Evolutionary conservation across 2,113 vertebrate genomes (phyloP), one percentile per base, ranked within the genome.

Genomic region (Panthera tigris): DNA sequence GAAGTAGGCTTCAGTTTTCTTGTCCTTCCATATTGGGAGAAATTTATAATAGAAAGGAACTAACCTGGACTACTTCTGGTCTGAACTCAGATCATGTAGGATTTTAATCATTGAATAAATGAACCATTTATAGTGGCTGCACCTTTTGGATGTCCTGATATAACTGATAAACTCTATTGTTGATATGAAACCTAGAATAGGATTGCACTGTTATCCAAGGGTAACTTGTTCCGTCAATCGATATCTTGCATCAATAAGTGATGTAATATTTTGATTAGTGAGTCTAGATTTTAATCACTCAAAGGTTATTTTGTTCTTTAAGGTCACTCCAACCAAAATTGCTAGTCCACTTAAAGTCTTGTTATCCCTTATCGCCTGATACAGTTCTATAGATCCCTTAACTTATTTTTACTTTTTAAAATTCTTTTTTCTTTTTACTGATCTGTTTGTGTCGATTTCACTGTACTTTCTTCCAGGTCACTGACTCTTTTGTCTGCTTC

Each of bases 301-400:
- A 94, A 97, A 74, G 95, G 0, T 78, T 78, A 78, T 29, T 6
- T 97, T 93, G 15, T 83, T 29, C 96, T 85, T 74, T 78, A 48
- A 89, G 96, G 97, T 98, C 39, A 31, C 97, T 7, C 97, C 94
- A 98, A 96, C 80, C 96, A 15, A 98, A 98, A 95, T 87, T 84
- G 61, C 16, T 0, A 76, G 3, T 13, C 8, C 52, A 68, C 21
- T 8, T n/a, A 63, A 23, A 8, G 8, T 19, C 39, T 61, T 76
- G 57, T 21, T 66, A 39, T 61, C 33, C 4, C 14, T 6, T 1
- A 78, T 48, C 27, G 18, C 41, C 14, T 48, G 74, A 78, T 78
- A 41, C 29, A 29, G 41, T 78, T 78, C 74, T 48, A 29, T 45
- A 78, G 41, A 29, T 78, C 41, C 41, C 41, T 78, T 29, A 29